Evolutionary conservation across 2,797 vertebrate species (phyloP), one percentile per base, ranked within the genome.

Genomic region (Moxostoma hubbsi): DNA sequence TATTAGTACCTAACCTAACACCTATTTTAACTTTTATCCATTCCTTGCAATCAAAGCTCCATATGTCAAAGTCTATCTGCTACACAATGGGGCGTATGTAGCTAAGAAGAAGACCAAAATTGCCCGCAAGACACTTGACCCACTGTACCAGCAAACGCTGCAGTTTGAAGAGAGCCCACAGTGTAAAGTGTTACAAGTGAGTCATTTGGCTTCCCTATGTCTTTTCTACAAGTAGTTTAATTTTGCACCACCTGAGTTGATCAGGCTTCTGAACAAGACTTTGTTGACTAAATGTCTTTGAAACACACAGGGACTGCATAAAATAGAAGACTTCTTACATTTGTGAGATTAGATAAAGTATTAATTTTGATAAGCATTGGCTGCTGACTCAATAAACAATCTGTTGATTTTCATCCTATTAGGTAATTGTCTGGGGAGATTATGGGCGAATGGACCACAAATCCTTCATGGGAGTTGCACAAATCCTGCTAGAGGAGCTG

Each of bases 81-180:
- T 99, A 91, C 97, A 98, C 91, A 98, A 98, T 43, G 97, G 98
- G 86, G 94, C 96, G 0, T 98, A 98, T 72, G 95, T 99, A 91
- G 97, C 96, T 90, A 99, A 99, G 92, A 99, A 98, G 94, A 99
- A 99, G 93, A 99, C 98, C 80, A 98, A 98, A 92, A 99, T 99
- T 91, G 97, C 98, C 84, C 92, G 97, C 87, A 98, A 99, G 94
- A 99, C 98, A 7, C 96, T 99, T 50, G 97, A 99, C 91, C 97
- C 98, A 66, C 91, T 99, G 82, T 99, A 99, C 89, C 98, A 99
- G 85, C 98, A 99, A 90, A 95, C 95, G 54, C 90, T 99, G 88
- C 94, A 95, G 84, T 99, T 99, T 85, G 97, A 98, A 62, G 98
- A 99, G 86, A 98, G 96, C 88, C 96, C 97, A 64, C 95, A 98